Percentiles rank a stretch among this genome's conserved stretches.
These are phyloP conservation scores for Oryzias curvinotus DNA, from an alignment of 2,113 vertebrate species.

Conservation along the genomic window DNA sequence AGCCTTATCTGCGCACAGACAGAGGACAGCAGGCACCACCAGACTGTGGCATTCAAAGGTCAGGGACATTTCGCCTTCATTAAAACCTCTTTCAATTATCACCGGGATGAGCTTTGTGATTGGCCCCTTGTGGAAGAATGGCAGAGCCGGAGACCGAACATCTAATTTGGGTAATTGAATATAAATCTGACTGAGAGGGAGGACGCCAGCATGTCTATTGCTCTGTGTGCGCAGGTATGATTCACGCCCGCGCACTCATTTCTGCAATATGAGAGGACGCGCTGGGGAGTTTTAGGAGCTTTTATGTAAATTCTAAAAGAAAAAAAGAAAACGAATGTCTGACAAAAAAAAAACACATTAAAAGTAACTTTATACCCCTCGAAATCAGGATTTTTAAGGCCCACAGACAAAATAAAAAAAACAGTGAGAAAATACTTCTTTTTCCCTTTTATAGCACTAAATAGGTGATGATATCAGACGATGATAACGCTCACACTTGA, in stretches of 20 bases:
- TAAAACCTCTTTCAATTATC: slow-evolving; percentile 59
- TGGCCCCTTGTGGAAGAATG: slow-evolving; percentile 28
- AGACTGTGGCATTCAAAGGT: slow-evolving; percentile 69
- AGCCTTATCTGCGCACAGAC: slow-evolving; percentile 31
- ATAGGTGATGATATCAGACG: no score
- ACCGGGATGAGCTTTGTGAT: slow-evolving; percentile 46
- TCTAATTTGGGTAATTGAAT: slow-evolving; percentile 48
- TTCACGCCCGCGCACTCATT: slow-evolving; percentile 42
- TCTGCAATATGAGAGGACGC: slow-evolving; percentile 42
- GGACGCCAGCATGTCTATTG: slow-evolving; percentile 11
- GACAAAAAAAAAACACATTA: slow-evolving; percentile 17
- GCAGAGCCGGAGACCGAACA: slow-evolving; percentile 18
- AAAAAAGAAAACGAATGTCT: slow-evolving; percentile 22
- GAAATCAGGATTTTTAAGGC: no score
- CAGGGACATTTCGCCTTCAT: slow-evolving; percentile 57
- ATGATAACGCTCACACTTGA: no score
- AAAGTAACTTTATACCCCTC: slow-evolving; percentile 2
- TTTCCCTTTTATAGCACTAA: no score
- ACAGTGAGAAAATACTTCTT: no score
- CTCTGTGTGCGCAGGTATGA: slow-evolving; percentile 27
- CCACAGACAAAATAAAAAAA: no score
- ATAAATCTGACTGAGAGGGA: slow-evolving; percentile 30
- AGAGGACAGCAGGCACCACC: slow-evolving; percentile 39
- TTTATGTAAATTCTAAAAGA: slow-evolving; percentile 17
- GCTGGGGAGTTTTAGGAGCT: slow-evolving; percentile 14